Evolutionary conservation across 2,797 vertebrate genomes (phyloP), one percentile per base, ranked within the genome.

Genomic region (Alectoris magna): DNA sequence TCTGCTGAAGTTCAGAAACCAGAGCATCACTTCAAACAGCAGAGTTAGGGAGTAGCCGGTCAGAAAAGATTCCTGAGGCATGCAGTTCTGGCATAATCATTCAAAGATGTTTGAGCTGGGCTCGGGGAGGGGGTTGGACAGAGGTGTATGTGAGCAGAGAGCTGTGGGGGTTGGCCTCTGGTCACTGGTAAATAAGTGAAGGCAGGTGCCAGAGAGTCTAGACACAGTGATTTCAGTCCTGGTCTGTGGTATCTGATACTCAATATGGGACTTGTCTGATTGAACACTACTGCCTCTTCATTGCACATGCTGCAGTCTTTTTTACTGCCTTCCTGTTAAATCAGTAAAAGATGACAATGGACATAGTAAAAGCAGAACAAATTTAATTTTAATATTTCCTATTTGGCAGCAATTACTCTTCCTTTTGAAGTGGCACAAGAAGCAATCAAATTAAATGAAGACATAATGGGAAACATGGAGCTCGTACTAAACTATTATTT

Each of bases 151-250:
- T 93, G 97, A 97, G 89, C 94, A 85, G 97, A 92, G 94, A 95
- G 95, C 97, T 74, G 97, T 97, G 94, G 95, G 97, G 97, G 98
- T 96, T 98, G 98, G 98, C 98, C 98, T 98, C 98, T 98, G 97
- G 98, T 98, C 98, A 98, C 98, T 98, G 98, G 98, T 98, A 98
- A 99, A 98, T 98, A 98, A 98, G 98, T 98, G 98, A 98, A 99
- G 98, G 98, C 99, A 99, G 99, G 99, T 99, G 99, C 99, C 99
- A 99, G 98, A 99, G 98, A 99, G 99, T 99, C 99, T 99, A 99
- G 99, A 99, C 99, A 97, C 96, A 93, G 98, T 98, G 98, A 99
- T 99, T 99, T 98, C 97, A 98, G 98, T 98, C 98, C 95, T 97
- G 98, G 97, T 98, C 98, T 98, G 98, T 98, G 99, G 98, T 98